A percentile compares a stretch with the other conserved stretches of the same genome.
Evolutionary conservation across 1,140 invertebrate genomes (phyloP).

Genomic region (Araneus ventricosus): DNA sequence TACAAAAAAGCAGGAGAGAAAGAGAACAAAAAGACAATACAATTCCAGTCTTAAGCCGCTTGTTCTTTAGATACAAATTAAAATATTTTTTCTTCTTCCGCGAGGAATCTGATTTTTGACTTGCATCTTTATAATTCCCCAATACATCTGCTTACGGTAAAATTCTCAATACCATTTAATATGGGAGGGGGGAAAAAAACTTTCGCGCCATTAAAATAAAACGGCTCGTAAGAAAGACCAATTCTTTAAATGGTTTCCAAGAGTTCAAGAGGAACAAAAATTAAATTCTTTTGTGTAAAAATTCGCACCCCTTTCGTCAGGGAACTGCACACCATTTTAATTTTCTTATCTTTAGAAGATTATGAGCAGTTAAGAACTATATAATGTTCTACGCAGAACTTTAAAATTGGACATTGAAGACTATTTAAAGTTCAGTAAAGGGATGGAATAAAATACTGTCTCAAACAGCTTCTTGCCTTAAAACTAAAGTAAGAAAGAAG

Average conservation of each 20-base stretch:
- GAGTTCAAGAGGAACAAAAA: constrained; percentile 13
- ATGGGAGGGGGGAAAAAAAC: not conserved
- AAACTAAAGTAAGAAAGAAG: constrained; percentile 33
- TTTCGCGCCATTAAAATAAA: not conserved
- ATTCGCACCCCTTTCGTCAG: not conserved
- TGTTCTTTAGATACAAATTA: too few relatives aligned
- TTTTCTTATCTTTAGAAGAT: constrained; percentile 67
- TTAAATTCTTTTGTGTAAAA: constrained; percentile 46
- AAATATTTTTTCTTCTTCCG: too few relatives aligned
- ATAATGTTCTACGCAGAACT: constrained; percentile 69
- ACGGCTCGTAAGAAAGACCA: not conserved
- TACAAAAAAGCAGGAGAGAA: too few relatives aligned
- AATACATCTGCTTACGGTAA: too few relatives aligned
- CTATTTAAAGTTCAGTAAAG: constrained; percentile 68
- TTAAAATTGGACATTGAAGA: constrained; percentile 72
- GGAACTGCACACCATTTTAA: constrained; percentile 51
- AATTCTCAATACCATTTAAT: too few relatives aligned
- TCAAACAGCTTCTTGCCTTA: constrained; percentile 34
- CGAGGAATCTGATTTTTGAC: too few relatives aligned
- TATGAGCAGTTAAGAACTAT: constrained; percentile 74
- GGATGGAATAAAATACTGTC: constrained; percentile 67
- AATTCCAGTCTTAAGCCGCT: too few relatives aligned
- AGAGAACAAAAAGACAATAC: too few relatives aligned
- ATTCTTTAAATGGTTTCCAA: not conserved
- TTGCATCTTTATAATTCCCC: too few relatives aligned